Base-by-base conservation (phyloP, 37 sponge, comb jelly and placozoan species). In the Amphimedon queenslandica region DNA sequence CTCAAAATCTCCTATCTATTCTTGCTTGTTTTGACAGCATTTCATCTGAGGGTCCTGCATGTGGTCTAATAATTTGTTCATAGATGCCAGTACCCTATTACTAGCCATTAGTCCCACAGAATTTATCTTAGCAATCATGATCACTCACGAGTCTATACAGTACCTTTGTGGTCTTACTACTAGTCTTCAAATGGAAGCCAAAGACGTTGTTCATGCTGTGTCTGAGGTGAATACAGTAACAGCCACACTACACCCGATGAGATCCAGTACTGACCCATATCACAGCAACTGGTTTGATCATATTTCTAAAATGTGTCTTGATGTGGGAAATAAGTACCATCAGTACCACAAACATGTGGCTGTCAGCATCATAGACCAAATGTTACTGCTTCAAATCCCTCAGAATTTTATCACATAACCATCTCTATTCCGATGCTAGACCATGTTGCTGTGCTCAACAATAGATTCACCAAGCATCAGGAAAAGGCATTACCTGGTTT, bases 1-100 rank as follows among this genome's bases (percentile, higher is more conserved):
- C 53, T 18, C 53, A 13, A 18, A 72, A 77, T 13, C 75, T 76
- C 41, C 57, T 53, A 57, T 82, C 82, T 39, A 77, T 83, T 83
- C 79, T 88, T 40, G 69, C 57, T 27, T 77, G 89, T 77, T 66
- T 82, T 57, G 74, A 82, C 35, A 72, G 77, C 27, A 88, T 88
- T 39, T 85, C 58, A 24, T 16, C 57, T 55, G 79, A 85, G 28
- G 74, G 79, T 33, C 77, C 25, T 2, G 37, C 60, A 23, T 56
- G 40, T 88, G 90, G 84, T 56, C 71, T 40, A 4, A 57, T 51
- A 80, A 83, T 32, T 79, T 79, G 29, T 57, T 79, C 6, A 83
- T 76, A 74, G 80, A 83, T 73, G 84, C 84, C 42, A 79, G 77
- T 29, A 67, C 70, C 29, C 79, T 88, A 34, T 42, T 67, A 67